A percentile compares a stretch with the other conserved stretches of the same genome.
phyloP scores from a whole-genome alignment of 1,140 invertebrate species.

The Whitmania pigra region DNA sequence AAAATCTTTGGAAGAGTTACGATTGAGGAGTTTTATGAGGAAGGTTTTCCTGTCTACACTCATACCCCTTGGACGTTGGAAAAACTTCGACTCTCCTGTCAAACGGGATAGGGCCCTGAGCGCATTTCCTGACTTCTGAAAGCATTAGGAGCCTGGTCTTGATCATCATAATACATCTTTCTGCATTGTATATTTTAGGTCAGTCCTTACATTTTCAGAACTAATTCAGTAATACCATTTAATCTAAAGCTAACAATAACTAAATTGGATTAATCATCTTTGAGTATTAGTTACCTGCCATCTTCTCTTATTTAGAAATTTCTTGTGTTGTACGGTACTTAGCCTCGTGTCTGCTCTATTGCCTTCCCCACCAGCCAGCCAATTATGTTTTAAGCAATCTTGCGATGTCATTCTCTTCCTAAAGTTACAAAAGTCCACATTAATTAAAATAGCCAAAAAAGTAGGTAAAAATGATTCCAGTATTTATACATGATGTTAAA shows the following conservation, averaged over 20 bases:
- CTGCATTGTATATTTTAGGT: not conserved
- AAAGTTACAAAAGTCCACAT: constrained; percentile 27
- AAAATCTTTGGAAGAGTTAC: no score
- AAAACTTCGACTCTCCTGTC: not conserved
- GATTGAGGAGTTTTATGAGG: not conserved
- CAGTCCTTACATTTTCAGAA: not conserved
- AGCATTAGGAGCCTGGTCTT: not conserved
- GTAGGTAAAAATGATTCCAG: not conserved
- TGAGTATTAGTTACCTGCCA: constrained; percentile 60
- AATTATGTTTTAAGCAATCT: constrained; percentile 64
- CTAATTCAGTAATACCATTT: not conserved
- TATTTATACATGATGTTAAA: not conserved
- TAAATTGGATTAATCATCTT: not conserved
- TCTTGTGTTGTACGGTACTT: constrained; percentile 72
- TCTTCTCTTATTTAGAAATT: constrained; percentile 72
- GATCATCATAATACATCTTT: not conserved
- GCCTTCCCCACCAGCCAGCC: constrained; percentile 49
- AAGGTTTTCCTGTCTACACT: constrained; percentile 11
- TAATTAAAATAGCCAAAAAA: constrained; percentile 25
- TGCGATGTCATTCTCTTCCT: constrained; percentile 62
- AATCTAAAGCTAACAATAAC: not conserved
- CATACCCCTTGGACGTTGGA: not conserved
- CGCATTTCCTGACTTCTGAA: constrained; percentile 5
- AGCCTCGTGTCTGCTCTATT: constrained; percentile 35
- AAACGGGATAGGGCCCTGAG: not conserved